Percentiles rank a stretch among this genome's conserved stretches.
These are phyloP conservation scores for Noctua janthe DNA, from an alignment of 2,888 invertebrate species.

Conservation along the genomic window DNA sequence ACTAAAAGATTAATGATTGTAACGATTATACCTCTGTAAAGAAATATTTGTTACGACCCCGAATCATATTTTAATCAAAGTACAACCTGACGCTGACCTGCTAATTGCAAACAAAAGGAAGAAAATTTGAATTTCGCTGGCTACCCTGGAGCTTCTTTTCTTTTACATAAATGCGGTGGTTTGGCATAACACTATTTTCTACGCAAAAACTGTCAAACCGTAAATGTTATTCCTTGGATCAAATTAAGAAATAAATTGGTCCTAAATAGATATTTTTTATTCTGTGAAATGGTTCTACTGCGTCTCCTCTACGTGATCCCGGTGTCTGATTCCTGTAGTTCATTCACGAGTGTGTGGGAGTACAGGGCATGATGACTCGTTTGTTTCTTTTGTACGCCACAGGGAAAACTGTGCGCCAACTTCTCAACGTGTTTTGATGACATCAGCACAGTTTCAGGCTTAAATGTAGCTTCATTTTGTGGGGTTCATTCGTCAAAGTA, in stretches of 20 bases:
- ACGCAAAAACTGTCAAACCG: background rate
- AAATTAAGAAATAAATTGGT: background rate
- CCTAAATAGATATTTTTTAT: background rate
- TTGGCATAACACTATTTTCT: background rate
- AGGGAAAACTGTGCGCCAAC: slow-evolving; percentile 35
- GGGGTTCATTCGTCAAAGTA: slow-evolving; percentile 31
- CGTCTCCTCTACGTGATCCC: slow-evolving; percentile 17
- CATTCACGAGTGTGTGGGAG: slow-evolving; percentile 49
- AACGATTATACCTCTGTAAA: too few relatives aligned
- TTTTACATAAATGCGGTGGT: background rate
- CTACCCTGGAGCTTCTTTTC: too few relatives aligned
- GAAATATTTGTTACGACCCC: too few relatives aligned
- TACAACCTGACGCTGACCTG: too few relatives aligned
- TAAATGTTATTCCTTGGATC: background rate
- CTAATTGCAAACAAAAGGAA: too few relatives aligned
- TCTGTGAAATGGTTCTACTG: slow-evolving; percentile 22
- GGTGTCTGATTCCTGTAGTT: slow-evolving; percentile 42
- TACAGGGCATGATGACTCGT: slow-evolving; percentile 53
- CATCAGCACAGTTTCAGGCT: slow-evolving; percentile 37
- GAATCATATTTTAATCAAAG: too few relatives aligned
- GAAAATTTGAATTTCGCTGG: too few relatives aligned
- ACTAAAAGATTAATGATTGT: too few relatives aligned
- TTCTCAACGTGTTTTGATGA: slow-evolving; percentile 57
- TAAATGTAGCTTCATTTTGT: slow-evolving; percentile 31
- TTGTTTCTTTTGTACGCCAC: slow-evolving; percentile 55